phyloP scores from a whole-genome alignment of 2,888 invertebrate genomes.

The Adelognathus sp. region DNA sequence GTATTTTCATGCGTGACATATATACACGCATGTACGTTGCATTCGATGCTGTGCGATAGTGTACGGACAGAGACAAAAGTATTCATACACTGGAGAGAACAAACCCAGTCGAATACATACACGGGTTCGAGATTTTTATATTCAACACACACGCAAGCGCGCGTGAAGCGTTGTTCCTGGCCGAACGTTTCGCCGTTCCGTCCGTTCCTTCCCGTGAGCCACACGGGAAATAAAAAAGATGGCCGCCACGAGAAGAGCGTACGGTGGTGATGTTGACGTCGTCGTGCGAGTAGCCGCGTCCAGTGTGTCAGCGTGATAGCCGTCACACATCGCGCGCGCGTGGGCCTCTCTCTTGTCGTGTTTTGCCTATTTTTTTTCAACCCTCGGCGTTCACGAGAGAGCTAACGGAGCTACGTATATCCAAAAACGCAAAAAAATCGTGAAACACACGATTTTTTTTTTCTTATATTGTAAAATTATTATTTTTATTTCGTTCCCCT shows the following conservation, averaged over 20 bases:
- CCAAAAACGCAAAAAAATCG: not conserved
- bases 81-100: no score
- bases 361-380: not conserved
- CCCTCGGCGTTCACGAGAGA: not conserved
- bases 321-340: conserved; percentile 65
- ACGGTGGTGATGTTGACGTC: conserved; percentile 79
- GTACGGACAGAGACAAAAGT: no score
- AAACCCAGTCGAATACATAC: no score
- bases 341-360: no score
- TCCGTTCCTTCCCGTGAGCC: conserved; percentile 35
- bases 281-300: conserved; percentile 73
- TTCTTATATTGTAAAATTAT: no score
- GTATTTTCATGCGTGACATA: no score
- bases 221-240: conserved; percentile 79
- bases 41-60: no score
- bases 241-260: conserved; percentile 80
- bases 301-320: conserved; percentile 73
- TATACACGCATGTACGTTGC: no score
- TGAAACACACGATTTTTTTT: not conserved
- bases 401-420: conserved; percentile 3
- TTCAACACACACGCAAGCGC: not conserved
- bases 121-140: no score
- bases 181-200: not conserved
- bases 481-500: not conserved
- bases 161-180: not conserved